A percentile compares a stretch with the other conserved stretches of the same genome.
These are phyloP conservation scores for Vireo altiloquus DNA, from an alignment of 2,113 vertebrate species.

Conservation along the genomic window DNA sequence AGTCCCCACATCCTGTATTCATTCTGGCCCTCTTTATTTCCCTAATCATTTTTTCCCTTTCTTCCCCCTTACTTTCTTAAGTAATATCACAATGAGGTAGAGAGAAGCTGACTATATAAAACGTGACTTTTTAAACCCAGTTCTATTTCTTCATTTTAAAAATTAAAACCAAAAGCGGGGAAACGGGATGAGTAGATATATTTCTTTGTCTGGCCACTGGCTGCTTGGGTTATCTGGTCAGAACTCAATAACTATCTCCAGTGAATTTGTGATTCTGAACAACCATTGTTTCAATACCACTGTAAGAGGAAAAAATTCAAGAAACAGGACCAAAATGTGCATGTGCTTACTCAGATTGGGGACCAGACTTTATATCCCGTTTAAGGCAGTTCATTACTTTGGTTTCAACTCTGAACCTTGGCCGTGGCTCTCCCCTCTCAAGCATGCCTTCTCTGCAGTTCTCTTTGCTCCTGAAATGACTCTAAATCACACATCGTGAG, in stretches of 20 bases:
- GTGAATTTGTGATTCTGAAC: background rate
- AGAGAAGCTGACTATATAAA: background rate
- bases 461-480: constrained; percentile 23
- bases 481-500: constrained; percentile 60
- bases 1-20: background rate
- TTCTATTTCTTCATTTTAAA: background rate
- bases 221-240: background rate
- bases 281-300: background rate
- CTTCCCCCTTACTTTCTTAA: background rate
- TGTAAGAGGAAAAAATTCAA: background rate
- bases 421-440: background rate
- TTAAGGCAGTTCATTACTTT: background rate
- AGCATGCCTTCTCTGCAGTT: background rate
- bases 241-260: background rate
- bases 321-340: background rate
- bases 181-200: background rate
- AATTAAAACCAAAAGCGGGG: background rate
- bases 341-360: background rate
- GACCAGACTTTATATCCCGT: background rate
- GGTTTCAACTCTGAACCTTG: background rate
- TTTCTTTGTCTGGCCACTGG: background rate
- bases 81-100: background rate
- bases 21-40: background rate
- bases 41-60: background rate
- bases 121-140: background rate